Evolutionary conservation across 2,888 invertebrate species (phyloP).

Genomic region (Eulithis prunata): DNA sequence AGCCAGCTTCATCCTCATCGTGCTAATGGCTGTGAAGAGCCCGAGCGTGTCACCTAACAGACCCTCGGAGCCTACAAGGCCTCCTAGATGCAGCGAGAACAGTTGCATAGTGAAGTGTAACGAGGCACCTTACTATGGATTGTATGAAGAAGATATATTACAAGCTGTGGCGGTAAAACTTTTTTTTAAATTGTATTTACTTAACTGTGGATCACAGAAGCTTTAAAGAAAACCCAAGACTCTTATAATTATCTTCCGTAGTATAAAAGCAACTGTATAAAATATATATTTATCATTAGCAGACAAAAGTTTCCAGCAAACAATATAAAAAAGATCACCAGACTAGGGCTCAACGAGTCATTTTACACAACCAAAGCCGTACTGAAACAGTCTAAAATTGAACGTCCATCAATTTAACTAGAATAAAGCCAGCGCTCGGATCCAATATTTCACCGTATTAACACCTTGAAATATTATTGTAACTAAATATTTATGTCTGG

Average conservation of each 20-base stretch:
- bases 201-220: not conserved
- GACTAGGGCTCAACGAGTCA: no score
- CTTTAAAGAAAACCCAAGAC: no score
- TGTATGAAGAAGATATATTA: constrained; percentile 57
- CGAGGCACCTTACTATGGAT: constrained; percentile 52
- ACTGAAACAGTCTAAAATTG: no score
- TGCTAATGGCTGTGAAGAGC: constrained; percentile 57
- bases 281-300: no score
- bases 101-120: constrained; percentile 62
- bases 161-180: constrained; percentile 56
- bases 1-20: constrained; percentile 67
- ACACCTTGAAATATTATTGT: not conserved
- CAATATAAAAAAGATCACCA: no score
- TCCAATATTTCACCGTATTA: no score
- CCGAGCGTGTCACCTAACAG: not conserved
- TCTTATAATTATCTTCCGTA: no score
- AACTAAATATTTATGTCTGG: constrained; percentile 16
- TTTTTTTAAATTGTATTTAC: not conserved
- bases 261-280: no score
- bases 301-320: no score
- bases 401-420: no score
- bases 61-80: constrained; percentile 1
- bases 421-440: no score
- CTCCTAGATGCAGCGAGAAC: constrained; percentile 46
- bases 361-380: no score